Conservation (phyloP, 2,888 invertebrate genomes). For the Tinea semifulvella region DNA sequence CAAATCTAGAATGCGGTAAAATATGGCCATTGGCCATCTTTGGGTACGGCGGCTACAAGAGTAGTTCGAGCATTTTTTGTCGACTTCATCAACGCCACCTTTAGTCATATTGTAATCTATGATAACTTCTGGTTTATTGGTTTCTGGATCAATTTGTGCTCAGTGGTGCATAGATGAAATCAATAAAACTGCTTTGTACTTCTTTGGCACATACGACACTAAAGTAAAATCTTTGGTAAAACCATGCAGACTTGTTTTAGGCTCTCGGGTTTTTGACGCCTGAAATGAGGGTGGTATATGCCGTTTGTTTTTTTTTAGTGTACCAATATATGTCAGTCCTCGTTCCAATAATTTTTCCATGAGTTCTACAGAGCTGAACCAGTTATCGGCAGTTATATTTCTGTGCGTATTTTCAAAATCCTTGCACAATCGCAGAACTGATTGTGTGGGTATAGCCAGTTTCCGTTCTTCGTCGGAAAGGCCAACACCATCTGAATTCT, state of each 20-base stretch:
- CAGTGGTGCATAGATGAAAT: not conserved
- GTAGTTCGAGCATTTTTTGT: not conserved
- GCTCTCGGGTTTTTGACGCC: not conserved
- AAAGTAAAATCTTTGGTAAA: slow-evolving; percentile 3
- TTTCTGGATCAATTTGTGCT: not conserved
- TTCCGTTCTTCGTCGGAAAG: not conserved
- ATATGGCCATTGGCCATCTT: not conserved
- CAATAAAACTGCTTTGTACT: not conserved
- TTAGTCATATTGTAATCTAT: not conserved
- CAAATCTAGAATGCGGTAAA: not conserved
- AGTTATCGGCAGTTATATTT: slow-evolving; percentile 7
- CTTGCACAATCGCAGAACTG: not conserved
- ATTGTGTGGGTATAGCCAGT: not conserved
- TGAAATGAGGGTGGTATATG: slow-evolving; percentile 2
- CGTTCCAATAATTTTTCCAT: not conserved
- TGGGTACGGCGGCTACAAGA: not conserved
- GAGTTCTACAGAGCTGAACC: slow-evolving; percentile 1
- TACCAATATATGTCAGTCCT: slow-evolving; percentile 3
- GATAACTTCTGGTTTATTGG: not conserved
- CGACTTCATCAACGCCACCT: too few relatives aligned
- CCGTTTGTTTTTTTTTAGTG: slow-evolving; percentile 9
- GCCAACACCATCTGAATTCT: not conserved
- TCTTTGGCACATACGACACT: slow-evolving; percentile 8
- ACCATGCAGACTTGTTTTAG: not conserved
- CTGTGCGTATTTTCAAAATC: slow-evolving; percentile 1